Evolutionary conservation across 1,140 invertebrate genomes (phyloP).

Genomic region (Drosophila ficusphila): DNA sequence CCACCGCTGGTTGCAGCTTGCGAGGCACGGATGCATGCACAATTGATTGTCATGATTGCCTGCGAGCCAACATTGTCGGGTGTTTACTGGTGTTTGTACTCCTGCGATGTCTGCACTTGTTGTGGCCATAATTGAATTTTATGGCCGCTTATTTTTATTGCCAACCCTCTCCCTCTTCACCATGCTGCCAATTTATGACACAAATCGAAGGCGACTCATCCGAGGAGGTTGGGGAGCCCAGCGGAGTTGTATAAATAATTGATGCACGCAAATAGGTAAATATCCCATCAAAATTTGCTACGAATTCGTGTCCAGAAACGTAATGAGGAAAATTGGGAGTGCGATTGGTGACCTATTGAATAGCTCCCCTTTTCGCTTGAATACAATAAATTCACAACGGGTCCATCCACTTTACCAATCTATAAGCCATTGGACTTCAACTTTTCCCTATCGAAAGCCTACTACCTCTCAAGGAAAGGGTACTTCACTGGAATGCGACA

Average conservation of each 20-base stretch:
- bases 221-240: not conserved
- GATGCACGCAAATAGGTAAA: conserved; percentile 77
- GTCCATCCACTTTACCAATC: not conserved
- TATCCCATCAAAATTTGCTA: conserved; percentile 59
- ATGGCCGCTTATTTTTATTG: conserved; percentile 81
- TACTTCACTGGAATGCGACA: not conserved
- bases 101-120: conserved; percentile 66
- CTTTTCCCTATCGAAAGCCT: no score
- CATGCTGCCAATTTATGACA: conserved; percentile 75
- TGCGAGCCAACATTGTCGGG: conserved; percentile 26
- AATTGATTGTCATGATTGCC: conserved; percentile 79
- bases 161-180: conserved; percentile 6
- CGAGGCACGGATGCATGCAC: conserved; percentile 55
- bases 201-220: conserved; percentile 59
- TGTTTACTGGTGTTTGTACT: conserved; percentile 9
- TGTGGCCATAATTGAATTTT: conserved; percentile 81
- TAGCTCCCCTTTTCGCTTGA: conserved; percentile 8
- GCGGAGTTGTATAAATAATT: conserved; percentile 61
- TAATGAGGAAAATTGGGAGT: conserved; percentile 39
- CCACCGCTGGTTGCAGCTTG: not conserved
- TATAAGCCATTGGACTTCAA: not conserved
- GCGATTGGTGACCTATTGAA: conserved; percentile 29
- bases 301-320: conserved; percentile 22
- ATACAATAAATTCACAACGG: not conserved
- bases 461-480: not conserved